A percentile compares a stretch with the other conserved stretches of the same genome.
phyloP scores from a whole-genome alignment of 2,888 invertebrate genomes.

The Galeopsomyia nigrocyanea region DNA sequence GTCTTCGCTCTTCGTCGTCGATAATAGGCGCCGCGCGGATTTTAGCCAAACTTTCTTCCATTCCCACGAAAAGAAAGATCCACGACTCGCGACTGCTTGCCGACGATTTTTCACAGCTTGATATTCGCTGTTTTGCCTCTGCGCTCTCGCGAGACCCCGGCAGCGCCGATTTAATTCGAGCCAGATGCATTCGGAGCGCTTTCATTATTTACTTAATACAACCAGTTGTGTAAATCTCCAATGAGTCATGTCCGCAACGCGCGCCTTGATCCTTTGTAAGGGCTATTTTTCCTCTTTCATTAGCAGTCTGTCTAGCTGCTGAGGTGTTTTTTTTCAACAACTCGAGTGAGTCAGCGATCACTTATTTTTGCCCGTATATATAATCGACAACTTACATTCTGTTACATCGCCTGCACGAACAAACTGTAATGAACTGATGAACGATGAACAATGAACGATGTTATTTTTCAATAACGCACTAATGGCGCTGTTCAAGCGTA shows the following conservation, averaged over 20 bases:
- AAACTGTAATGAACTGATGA: no score
- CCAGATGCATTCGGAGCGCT: background rate
- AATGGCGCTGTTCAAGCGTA: no score
- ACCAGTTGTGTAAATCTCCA: conserved; percentile 16
- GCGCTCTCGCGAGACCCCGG: conserved; percentile 5
- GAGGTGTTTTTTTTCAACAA: background rate
- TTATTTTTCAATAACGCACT: no score
- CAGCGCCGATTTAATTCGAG: conserved; percentile 12
- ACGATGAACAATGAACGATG: no score
- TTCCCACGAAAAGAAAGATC: conserved; percentile 34
- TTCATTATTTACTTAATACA: background rate
- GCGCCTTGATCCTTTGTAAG: background rate
- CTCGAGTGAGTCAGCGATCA: no score
- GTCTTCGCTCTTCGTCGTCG: conserved; percentile 12
- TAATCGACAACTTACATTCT: no score
- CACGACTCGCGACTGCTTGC: background rate
- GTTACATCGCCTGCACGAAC: no score
- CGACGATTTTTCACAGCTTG: background rate
- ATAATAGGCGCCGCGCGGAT: conserved; percentile 18
- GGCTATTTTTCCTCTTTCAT: conserved; percentile 1
- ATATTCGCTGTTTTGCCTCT: background rate
- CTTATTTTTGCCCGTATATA: no score
- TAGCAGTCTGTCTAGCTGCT: background rate
- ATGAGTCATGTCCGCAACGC: background rate
- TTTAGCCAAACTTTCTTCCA: conserved; percentile 42